phyloP scores from a whole-genome alignment of 1,140 invertebrate genomes.

The Listronotus bonariensis region DNA sequence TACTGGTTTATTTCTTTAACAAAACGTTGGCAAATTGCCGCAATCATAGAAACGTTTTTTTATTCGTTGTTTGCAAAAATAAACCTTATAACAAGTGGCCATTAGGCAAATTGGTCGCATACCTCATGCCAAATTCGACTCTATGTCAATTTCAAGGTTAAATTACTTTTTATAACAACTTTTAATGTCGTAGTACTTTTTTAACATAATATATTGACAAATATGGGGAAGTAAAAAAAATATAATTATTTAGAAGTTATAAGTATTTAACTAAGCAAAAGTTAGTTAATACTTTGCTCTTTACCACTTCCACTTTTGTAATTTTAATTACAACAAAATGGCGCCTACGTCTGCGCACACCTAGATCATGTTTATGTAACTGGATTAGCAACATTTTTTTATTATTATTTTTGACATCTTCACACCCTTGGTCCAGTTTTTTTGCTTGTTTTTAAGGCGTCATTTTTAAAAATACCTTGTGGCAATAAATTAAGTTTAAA shows the following conservation, averaged over 20 bases:
- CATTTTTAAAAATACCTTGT: too few species aligned
- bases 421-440: too few species aligned
- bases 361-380: too few species aligned
- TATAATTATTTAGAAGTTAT: not conserved
- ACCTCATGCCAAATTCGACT: slow-evolving; percentile 15
- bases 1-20: slow-evolving; percentile 18
- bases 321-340: slow-evolving; percentile 31
- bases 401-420: too few species aligned
- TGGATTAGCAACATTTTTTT: too few species aligned
- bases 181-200: slow-evolving; percentile 3
- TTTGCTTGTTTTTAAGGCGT: too few species aligned
- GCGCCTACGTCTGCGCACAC: slow-evolving; percentile 32
- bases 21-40: slow-evolving; percentile 21
- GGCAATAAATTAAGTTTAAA: not conserved
- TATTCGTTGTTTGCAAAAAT: not conserved
- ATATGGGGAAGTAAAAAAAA: not conserved
- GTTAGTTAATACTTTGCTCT: not conserved
- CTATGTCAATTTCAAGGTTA: slow-evolving; percentile 36
- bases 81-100: slow-evolving; percentile 5
- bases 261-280: too few species aligned
- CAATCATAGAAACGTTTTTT: not conserved
- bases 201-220: not conserved
- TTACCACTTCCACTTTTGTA: slow-evolving; percentile 12
- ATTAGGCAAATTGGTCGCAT: slow-evolving; percentile 25
- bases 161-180: not conserved